phyloP scores from a whole-genome alignment of 2,113 vertebrate genomes.

The Fregata magnificens region DNA sequence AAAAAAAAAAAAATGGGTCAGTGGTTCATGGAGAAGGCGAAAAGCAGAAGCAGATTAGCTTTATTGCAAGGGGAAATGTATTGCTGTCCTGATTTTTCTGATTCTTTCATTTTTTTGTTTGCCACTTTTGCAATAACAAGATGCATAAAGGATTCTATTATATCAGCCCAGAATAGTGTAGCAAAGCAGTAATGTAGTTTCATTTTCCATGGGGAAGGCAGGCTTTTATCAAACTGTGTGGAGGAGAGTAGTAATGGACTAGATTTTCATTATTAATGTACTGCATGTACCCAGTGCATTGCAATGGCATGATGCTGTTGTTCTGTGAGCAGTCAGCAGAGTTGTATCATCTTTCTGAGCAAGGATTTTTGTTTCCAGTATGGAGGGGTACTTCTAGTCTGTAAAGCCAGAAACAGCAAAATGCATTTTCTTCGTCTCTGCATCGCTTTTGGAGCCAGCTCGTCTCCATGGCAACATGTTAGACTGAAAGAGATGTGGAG shows the following conservation, averaged over 20 bases:
- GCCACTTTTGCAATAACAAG: neutral
- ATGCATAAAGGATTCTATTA: neutral
- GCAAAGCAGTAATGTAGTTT: neutral
- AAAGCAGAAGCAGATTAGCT: neutral
- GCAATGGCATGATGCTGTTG: neutral
- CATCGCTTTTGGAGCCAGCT: slow-evolving; percentile 68
- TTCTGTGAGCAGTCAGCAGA: neutral
- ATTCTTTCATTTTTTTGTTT: neutral
- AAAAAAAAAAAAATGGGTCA: neutral
- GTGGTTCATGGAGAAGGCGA: neutral
- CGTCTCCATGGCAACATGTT: slow-evolving; percentile 87
- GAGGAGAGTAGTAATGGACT: slow-evolving; percentile 20
- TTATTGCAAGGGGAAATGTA: neutral
- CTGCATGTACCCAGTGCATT: neutral
- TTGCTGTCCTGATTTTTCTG: neutral
- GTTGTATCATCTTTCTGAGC: neutral
- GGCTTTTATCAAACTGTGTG: neutral
- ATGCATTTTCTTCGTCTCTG: slow-evolving; percentile 65
- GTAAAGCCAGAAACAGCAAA: slow-evolving; percentile 22
- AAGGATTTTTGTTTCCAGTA: neutral
- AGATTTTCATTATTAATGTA: slow-evolving; percentile 35
- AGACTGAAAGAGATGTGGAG: slow-evolving; percentile 76
- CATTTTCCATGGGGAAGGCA: neutral
- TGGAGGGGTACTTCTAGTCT: neutral
- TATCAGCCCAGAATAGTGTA: neutral